A percentile compares a stretch with the other conserved stretches of the same genome.
These are phyloP conservation scores for Leptinotarsa lineolata DNA, from an alignment of 1,140 invertebrate genomes.

Conservation along the genomic window DNA sequence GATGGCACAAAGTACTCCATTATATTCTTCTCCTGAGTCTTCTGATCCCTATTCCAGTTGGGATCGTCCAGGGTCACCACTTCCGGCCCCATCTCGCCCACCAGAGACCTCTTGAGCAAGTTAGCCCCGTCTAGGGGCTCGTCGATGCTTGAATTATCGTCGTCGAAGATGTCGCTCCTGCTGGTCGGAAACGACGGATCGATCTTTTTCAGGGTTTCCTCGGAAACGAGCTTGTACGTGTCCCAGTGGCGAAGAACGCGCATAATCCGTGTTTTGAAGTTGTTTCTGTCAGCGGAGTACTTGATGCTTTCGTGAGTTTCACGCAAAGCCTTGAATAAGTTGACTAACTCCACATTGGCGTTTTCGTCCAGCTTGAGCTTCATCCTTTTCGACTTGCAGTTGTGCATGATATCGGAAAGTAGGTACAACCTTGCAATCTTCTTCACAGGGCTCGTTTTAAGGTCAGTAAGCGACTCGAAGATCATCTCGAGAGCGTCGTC, in stretches of 20 bases:
- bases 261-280: slow-evolving; percentile 73
- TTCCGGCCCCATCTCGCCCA: slow-evolving; percentile 26
- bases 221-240: slow-evolving; percentile 94
- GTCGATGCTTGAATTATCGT: slow-evolving; percentile 44
- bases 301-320: not conserved
- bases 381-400: slow-evolving; percentile 81
- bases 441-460: slow-evolving; percentile 80
- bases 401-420: slow-evolving; percentile 94
- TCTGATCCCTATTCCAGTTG: slow-evolving; percentile 11
- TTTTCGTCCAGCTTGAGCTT: not conserved
- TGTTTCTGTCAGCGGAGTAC: not conserved
- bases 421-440: slow-evolving; percentile 94
- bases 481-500: slow-evolving; percentile 93
- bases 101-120: slow-evolving; percentile 46
- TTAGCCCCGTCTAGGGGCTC: slow-evolving; percentile 53
- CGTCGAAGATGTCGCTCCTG: not conserved
- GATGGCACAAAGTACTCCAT: slow-evolving; percentile 77
- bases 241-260: slow-evolving; percentile 93
- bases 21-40: slow-evolving; percentile 43
- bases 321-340: not conserved
- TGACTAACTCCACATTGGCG: not conserved
- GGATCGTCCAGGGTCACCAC: slow-evolving; percentile 4
- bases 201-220: slow-evolving; percentile 81
- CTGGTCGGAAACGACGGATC: not conserved
- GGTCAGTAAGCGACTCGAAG: slow-evolving; percentile 78